These are phyloP conservation scores for Orcinus orca DNA, from an alignment of 2,113 vertebrate species.

Conservation along the genomic window DNA sequence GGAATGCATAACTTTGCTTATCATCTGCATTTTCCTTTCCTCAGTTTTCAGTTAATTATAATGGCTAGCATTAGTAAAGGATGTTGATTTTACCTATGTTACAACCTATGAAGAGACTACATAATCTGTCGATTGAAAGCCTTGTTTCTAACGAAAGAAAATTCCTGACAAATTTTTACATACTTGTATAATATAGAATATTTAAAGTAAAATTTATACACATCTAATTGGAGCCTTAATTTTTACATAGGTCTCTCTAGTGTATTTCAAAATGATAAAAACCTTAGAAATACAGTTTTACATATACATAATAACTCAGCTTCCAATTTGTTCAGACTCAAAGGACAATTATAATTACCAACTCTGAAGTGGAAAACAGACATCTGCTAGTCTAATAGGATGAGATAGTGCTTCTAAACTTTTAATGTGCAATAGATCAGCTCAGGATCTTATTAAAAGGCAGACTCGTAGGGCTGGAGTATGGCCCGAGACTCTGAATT, in stretches of 20 bases:
- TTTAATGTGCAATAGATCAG: background rate
- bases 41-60: background rate
- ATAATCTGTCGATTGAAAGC: background rate
- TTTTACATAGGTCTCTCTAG: background rate
- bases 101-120: background rate
- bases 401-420: background rate
- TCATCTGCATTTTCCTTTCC: background rate
- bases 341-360: background rate
- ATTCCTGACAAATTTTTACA: background rate
- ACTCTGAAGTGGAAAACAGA: background rate
- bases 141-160: background rate
- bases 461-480: background rate
- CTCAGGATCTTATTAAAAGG: conserved; percentile 10
- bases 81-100: background rate
- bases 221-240: background rate
- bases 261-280: background rate
- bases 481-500: background rate
- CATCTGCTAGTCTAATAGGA: background rate
- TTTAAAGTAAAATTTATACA: background rate
- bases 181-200: background rate
- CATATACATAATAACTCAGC: background rate
- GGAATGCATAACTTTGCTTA: background rate
- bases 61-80: background rate
- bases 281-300: background rate
- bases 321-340: background rate